phyloP scores from a whole-genome alignment of 2,113 vertebrate genomes.

The Ia io region DNA sequence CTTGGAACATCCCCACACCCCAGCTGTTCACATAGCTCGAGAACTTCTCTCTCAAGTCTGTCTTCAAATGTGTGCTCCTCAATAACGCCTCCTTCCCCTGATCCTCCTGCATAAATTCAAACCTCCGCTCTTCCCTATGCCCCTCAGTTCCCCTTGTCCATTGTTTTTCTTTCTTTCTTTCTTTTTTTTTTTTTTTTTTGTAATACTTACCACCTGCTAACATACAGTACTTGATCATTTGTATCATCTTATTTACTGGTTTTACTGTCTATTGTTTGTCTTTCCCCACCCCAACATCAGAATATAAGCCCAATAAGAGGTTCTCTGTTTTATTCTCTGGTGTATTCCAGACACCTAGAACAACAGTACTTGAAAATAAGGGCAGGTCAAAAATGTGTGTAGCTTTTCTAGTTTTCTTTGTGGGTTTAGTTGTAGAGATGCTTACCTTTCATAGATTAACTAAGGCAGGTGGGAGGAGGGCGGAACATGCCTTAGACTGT shows the following conservation, averaged over 20 bases:
- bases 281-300: rapidly evolving
- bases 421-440: not conserved
- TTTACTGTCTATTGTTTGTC: not conserved
- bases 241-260: not conserved
- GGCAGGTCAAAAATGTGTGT: not conserved
- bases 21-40: not conserved
- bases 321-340: not conserved
- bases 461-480: no score
- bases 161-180: not conserved
- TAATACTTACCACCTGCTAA: not conserved
- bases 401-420: not conserved
- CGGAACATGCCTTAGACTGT: not conserved
- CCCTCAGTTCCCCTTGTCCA: not conserved
- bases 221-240: not conserved
- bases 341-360: not conserved
- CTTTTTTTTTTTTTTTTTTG: not conserved
- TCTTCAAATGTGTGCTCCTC: not conserved
- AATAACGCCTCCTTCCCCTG: not conserved
- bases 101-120: not conserved
- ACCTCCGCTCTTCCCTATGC: not conserved
- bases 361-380: not conserved
- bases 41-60: not conserved
- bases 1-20: not conserved
- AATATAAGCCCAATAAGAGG: not conserved
- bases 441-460: not conserved